Evolutionary conservation across 2,888 invertebrate genomes (phyloP).

Genomic region (Noctuana brunneofusca): DNA sequence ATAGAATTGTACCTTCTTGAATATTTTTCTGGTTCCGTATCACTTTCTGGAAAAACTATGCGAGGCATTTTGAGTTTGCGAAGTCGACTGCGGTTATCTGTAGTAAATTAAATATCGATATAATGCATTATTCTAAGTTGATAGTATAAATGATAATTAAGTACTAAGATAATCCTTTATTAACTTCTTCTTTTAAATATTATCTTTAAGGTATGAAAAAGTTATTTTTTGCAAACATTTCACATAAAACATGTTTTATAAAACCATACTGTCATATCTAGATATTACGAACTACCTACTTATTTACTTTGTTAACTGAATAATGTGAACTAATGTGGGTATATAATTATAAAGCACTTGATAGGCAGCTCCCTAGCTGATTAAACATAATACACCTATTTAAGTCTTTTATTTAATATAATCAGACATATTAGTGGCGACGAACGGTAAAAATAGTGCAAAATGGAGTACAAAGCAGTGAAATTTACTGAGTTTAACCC

Average conservation of each 20-base stretch:
- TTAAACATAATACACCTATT: background rate
- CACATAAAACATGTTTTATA: too few relatives aligned
- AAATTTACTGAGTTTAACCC: conserved; percentile 33
- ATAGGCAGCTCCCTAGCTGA: conserved; percentile 8
- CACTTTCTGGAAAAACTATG: conserved; percentile 77
- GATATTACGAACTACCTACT: background rate
- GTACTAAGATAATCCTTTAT: too few relatives aligned
- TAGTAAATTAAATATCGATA: background rate
- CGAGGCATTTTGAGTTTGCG: conserved; percentile 78
- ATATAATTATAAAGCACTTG: background rate
- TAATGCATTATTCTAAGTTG: background rate
- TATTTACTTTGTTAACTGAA: background rate
- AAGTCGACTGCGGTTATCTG: conserved; percentile 69
- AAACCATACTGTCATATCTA: conserved; percentile 13
- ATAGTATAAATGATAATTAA: too few relatives aligned
- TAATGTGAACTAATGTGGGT: conserved; percentile 4
- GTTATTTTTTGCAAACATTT: too few relatives aligned
- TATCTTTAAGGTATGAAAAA: too few relatives aligned
- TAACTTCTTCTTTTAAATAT: too few relatives aligned
- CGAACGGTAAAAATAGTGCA: conserved; percentile 24
- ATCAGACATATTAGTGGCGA: conserved; percentile 26
- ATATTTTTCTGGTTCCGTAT: conserved; percentile 79
- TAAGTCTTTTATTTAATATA: background rate
- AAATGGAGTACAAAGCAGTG: conserved; percentile 33
- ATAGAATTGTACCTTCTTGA: conserved; percentile 64